Percentiles rank a stretch among this genome's conserved stretches.
phyloP scores from a whole-genome alignment of 2,113 vertebrate species.

The Balaeniceps rex region DNA sequence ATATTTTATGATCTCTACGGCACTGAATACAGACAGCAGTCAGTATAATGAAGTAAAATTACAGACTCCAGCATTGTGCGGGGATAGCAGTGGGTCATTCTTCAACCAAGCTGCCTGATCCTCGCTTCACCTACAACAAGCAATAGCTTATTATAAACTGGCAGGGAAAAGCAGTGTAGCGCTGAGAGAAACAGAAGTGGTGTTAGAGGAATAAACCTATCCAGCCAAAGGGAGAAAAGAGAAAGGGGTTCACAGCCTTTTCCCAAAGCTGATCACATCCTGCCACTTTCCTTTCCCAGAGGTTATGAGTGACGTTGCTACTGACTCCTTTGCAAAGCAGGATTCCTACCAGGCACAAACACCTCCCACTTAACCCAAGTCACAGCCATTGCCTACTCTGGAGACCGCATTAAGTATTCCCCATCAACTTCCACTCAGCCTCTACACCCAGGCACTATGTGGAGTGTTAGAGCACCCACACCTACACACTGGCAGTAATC shows the following conservation, averaged over 20 bases:
- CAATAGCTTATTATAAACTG: background rate
- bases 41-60: background rate
- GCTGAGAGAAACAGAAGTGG: background rate
- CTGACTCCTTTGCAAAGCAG: background rate
- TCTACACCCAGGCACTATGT: background rate
- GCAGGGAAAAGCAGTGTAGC: background rate
- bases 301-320: background rate
- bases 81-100: background rate
- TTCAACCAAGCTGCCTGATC: background rate
- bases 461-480: background rate
- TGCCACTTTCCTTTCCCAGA: background rate
- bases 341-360: background rate
- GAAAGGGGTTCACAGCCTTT: background rate
- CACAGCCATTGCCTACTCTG: background rate
- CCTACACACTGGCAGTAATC: background rate
- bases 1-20: constrained; percentile 1
- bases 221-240: background rate
- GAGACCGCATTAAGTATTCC: background rate
- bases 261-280: background rate
- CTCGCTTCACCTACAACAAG: background rate
- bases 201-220: background rate
- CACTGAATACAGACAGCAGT: background rate
- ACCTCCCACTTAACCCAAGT: background rate
- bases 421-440: background rate
- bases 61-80: background rate